These are phyloP conservation scores for Hyles euphorbiae DNA, from an alignment of 1,140 invertebrate species.

Conservation along the genomic window DNA sequence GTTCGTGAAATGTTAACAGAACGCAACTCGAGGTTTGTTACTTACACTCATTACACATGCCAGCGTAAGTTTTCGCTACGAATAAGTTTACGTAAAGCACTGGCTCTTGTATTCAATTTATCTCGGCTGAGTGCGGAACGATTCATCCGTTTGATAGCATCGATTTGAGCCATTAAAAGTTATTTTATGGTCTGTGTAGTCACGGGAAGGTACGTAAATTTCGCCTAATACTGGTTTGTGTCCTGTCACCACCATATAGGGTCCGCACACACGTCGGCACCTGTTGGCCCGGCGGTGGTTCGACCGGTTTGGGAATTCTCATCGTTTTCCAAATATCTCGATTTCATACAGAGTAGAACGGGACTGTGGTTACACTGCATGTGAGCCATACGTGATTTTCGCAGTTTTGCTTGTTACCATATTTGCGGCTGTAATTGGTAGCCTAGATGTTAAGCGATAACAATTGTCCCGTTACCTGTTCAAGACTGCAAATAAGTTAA, in stretches of 20 bases:
- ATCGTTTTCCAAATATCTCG: too few relatives aligned
- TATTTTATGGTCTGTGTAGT: conserved; percentile 37
- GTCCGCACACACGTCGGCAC: conserved; percentile 30
- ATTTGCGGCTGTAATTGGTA: too few relatives aligned
- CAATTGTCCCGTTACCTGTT: too few relatives aligned
- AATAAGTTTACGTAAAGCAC: conserved; percentile 31
- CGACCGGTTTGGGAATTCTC: conserved; percentile 24
- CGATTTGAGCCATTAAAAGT: conserved; percentile 46
- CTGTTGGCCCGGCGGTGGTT: conserved; percentile 21
- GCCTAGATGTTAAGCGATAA: too few relatives aligned
- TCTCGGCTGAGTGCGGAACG: conserved; percentile 24
- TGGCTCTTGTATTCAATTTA: conserved; percentile 33
- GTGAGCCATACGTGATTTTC: too few relatives aligned
- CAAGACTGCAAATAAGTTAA: too few relatives aligned
- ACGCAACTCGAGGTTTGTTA: too few relatives aligned
- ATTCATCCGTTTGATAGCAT: conserved; percentile 49
- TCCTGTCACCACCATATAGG: conserved; percentile 40
- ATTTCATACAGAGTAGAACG: too few relatives aligned
- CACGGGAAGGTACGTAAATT: conserved; percentile 38
- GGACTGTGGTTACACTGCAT: too few relatives aligned
- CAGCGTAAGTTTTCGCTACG: conserved; percentile 18
- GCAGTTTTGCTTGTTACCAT: too few relatives aligned
- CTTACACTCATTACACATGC: conserved; percentile 1
- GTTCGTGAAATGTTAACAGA: too few relatives aligned
- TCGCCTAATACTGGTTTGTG: conserved; percentile 48